These are phyloP conservation scores for Bradypodion pumilum DNA, from an alignment of 2,797 vertebrate genomes.

Conservation along the genomic window DNA sequence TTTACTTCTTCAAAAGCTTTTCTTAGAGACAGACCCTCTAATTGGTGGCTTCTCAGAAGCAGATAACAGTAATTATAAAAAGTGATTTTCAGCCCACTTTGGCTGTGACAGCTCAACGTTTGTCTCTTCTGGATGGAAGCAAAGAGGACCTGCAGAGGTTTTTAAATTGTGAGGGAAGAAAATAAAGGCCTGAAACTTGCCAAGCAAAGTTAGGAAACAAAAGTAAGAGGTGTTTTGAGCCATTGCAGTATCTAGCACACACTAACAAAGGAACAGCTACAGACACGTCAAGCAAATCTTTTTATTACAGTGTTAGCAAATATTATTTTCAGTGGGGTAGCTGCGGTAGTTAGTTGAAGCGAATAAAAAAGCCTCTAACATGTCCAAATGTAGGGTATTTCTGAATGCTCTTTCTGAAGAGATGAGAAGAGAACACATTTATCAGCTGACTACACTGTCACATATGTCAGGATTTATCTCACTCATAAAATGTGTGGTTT, in stretches of 20 bases:
- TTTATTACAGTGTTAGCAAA: background rate
- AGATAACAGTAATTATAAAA: slow-evolving; percentile 61
- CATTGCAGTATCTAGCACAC: background rate
- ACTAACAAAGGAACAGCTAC: background rate
- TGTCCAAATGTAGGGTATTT: background rate
- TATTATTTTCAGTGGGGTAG: background rate
- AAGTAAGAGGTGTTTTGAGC: background rate
- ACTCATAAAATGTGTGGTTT: too few relatives aligned
- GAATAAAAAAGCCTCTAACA: background rate
- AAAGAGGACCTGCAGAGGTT: background rate
- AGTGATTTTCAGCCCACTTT: slow-evolving; percentile 12
- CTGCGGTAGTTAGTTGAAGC: background rate
- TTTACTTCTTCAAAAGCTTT: slow-evolving; percentile 51
- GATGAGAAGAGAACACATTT: background rate
- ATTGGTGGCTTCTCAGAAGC: slow-evolving; percentile 45
- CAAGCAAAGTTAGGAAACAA: background rate
- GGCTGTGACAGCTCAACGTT: background rate
- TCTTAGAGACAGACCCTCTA: slow-evolving; percentile 50
- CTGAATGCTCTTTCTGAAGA: background rate
- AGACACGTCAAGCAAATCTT: background rate
- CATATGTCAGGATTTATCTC: too few relatives aligned
- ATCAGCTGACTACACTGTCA: too few relatives aligned
- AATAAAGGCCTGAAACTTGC: background rate
- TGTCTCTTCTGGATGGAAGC: background rate
- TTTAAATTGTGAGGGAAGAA: background rate